Evolutionary conservation across 1,140 invertebrate genomes (phyloP), one percentile per base, ranked within the genome.

Genomic region (Doryteuthis pealeii): DNA sequence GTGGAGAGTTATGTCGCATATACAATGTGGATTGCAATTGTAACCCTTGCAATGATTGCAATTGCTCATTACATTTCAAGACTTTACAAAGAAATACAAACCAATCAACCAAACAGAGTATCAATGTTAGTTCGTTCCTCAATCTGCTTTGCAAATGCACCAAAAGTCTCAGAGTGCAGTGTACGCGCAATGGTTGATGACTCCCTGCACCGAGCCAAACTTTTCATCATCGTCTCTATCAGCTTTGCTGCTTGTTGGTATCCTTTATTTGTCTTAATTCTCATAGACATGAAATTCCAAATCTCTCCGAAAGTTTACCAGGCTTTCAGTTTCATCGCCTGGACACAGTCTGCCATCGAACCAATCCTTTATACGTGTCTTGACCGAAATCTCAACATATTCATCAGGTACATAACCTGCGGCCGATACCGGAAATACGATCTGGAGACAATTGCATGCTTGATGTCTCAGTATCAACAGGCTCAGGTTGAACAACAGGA

Each of bases 11-110:
- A 88, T 70, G 82, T 88, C 0, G 85, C 85, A n/a, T 77, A 88
- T 76, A 77, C 84, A 12, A 88, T 88, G 84, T 88, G 87, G 87
- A 85, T 88, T 54, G 75, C 81, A 22, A 87, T 88, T 67, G 82
- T 84, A 33, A 83, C 86, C 33, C 72, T 87, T 26, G 78, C 84
- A 6, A 75, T 88, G 45, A 70, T 85, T 14, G 83, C 82, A 18
- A 75, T 83, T 3, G 73, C 81, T 40, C 83, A 86, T 76, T 88
- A 87, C 70, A 79, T 88, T 40, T 77, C 78, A 66, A 85, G 81
- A 75, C 78, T 88, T 6, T 85, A 88, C 73, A 82, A 80, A 75
- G 83, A 87, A 72, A 85, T 88, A 72, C 83, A 87, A 76, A 62
- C 81, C 22, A 86, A 87, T 75, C 78, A 83, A 65, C 83, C 83